Conservation (phyloP, 1,140 invertebrate genomes). For the Ostrea edulis region DNA sequence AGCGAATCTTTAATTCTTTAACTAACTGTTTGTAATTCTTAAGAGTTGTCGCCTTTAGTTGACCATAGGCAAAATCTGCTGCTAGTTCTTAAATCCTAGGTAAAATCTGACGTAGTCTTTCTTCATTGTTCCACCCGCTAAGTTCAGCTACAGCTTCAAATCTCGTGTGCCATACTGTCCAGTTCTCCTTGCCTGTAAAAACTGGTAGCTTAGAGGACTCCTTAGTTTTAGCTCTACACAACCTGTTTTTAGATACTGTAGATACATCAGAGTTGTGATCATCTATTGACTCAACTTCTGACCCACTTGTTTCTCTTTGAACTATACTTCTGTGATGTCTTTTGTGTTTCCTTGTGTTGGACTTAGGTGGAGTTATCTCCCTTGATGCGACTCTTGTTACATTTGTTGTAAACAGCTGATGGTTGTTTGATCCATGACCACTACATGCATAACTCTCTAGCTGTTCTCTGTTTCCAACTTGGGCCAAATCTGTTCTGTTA, state of each 20-base stretch:
- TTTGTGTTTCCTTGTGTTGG: not conserved
- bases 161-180: conserved; percentile 46
- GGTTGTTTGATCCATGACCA: not conserved
- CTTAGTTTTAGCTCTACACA: not conserved
- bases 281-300: conserved; percentile 2
- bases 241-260: not conserved
- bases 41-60: conserved; percentile 34
- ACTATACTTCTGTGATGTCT: not conserved
- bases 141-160: conserved; percentile 40
- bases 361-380: not conserved
- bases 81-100: conserved; percentile 33
- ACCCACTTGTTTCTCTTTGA: not conserved
- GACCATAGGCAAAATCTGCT: conserved; percentile 24
- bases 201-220: conserved; percentile 32
- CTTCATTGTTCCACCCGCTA: conserved; percentile 18
- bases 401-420: not conserved
- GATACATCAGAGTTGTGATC: not conserved
- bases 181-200: conserved; percentile 48
- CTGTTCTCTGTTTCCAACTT: not conserved
- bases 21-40: conserved; percentile 40
- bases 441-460: not conserved
- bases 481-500: not conserved
- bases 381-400: not conserved
- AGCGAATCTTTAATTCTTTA: conserved; percentile 51
- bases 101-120: conserved; percentile 36